These are phyloP conservation scores for Ethmia dodecea DNA, from an alignment of 2,888 invertebrate genomes.

Conservation along the genomic window DNA sequence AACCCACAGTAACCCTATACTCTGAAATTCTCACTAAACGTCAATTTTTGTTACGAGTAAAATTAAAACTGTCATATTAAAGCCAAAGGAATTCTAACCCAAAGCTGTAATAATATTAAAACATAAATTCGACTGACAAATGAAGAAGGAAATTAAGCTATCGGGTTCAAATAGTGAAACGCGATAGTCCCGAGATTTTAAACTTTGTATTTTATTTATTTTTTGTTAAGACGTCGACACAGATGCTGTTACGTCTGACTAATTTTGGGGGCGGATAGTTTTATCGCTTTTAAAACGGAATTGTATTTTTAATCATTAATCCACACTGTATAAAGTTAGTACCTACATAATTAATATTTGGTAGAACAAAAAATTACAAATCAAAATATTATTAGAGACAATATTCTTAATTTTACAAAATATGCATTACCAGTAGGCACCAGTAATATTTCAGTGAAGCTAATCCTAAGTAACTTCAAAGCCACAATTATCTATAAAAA, in stretches of 20 bases:
- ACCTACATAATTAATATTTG: no score
- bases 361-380: no score
- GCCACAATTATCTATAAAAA: not conserved
- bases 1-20: slow-evolving; percentile 34
- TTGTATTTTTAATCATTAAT: no score
- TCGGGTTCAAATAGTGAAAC: slow-evolving; percentile 45
- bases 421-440: no score
- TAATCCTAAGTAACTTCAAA: no score
- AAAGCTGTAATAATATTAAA: slow-evolving; percentile 8
- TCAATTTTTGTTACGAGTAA: slow-evolving; percentile 36
- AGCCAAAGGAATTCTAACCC: not conserved
- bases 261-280: slow-evolving; percentile 12
- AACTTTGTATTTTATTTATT: slow-evolving; percentile 41
- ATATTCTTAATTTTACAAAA: no score
- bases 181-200: slow-evolving; percentile 39
- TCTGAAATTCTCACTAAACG: slow-evolving; percentile 36
- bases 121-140: slow-evolving; percentile 20
- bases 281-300: no score
- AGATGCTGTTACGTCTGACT: slow-evolving; percentile 27
- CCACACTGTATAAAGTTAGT: no score
- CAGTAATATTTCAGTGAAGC: no score
- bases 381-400: no score
- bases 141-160: slow-evolving; percentile 37
- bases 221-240: slow-evolving; percentile 34
- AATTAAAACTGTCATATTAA: slow-evolving; percentile 17